These are phyloP conservation scores for Lerista edwardsae DNA, from an alignment of 2,797 vertebrate species.

Conservation along the genomic window DNA sequence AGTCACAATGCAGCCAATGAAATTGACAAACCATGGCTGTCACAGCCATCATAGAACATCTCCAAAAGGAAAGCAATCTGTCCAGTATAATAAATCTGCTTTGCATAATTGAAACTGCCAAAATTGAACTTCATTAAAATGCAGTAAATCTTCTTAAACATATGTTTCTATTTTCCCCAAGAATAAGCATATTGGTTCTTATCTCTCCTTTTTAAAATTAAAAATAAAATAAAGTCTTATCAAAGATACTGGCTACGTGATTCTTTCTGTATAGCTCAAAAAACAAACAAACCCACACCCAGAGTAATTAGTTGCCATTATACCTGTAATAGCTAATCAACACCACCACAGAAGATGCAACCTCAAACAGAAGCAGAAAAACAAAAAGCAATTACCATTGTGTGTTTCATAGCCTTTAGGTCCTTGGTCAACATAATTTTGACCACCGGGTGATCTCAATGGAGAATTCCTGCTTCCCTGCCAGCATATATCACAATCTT, in stretches of 20 bases:
- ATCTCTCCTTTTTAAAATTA: not conserved
- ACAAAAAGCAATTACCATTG: not conserved
- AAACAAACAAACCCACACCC: too few species aligned
- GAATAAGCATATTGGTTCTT: not conserved
- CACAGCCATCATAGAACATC: not conserved
- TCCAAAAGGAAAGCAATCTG: not conserved
- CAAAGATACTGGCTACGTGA: too few species aligned
- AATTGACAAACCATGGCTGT: not conserved
- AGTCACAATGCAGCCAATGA: not conserved
- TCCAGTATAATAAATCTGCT: not conserved
- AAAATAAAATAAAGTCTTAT: not conserved
- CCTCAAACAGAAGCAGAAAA: not conserved
- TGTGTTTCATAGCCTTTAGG: not conserved
- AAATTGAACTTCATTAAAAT: constrained; percentile 12
- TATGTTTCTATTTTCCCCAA: not conserved
- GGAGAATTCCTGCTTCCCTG: too few species aligned
- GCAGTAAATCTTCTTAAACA: not conserved
- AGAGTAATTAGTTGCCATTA: not conserved
- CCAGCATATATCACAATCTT: too few species aligned
- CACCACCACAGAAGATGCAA: not conserved
- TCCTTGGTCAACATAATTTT: not conserved
- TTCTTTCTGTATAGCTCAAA: not conserved
- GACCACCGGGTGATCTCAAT: not conserved
- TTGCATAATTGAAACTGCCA: not conserved
- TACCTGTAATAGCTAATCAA: not conserved